Conservation (phyloP, 2,797 vertebrate species). For the Paguma larvata region DNA sequence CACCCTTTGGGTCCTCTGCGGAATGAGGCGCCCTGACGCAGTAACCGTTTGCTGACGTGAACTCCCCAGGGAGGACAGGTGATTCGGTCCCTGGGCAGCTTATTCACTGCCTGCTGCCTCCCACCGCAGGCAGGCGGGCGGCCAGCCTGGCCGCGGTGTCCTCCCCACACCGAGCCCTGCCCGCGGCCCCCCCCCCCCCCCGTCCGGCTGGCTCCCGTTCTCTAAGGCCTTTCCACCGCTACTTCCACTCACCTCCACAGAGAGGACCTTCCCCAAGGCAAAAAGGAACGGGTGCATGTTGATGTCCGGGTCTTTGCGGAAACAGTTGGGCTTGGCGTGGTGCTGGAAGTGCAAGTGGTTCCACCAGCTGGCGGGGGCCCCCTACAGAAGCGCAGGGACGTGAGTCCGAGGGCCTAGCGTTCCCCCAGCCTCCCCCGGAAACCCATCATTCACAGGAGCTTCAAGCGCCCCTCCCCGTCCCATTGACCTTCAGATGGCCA, state of each 20-base stretch:
- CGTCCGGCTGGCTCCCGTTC: neutral
- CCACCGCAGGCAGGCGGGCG: neutral
- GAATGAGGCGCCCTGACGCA: neutral
- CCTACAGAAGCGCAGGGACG: slow-evolving; percentile 81
- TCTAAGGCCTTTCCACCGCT: neutral
- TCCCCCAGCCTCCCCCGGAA: fast-evolving
- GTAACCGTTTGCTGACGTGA: neutral
- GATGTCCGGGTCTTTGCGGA: slow-evolving; percentile 91
- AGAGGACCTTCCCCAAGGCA: slow-evolving; percentile 90
- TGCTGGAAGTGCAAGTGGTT: slow-evolving; percentile 93
- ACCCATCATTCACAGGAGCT: neutral
- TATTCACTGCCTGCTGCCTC: neutral
- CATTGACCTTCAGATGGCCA: slow-evolving; percentile 90
- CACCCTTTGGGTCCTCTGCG: neutral
- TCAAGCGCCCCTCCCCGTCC: neutral
- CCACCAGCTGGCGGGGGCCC: slow-evolving; percentile 93
- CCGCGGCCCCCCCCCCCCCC: neutral
- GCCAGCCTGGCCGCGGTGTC: fast-evolving
- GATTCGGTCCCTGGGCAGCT: neutral
- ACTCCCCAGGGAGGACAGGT: neutral
- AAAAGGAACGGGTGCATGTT: slow-evolving; percentile 92
- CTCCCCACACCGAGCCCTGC: neutral
- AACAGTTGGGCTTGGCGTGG: slow-evolving; percentile 93
- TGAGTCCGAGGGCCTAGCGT: neutral
- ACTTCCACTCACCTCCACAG: slow-evolving; percentile 89